phyloP scores from a whole-genome alignment of 2,888 invertebrate genomes.

The Eilema caniola region DNA sequence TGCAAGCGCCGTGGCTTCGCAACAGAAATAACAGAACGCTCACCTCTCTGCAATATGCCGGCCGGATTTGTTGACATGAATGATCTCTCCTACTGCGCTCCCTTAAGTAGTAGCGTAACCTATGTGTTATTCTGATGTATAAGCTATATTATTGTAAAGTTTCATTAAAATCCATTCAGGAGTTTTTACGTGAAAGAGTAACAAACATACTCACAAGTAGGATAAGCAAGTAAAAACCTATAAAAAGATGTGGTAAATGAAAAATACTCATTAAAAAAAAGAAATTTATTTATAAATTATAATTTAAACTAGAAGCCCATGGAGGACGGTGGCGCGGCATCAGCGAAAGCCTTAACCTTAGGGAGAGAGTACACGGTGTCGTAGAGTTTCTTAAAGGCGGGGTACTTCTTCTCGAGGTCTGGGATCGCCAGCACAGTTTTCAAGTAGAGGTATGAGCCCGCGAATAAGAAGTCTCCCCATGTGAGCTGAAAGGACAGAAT shows the following conservation, averaged over 20 bases:
- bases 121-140: too few species aligned
- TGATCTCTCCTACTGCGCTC: too few species aligned
- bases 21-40: too few species aligned
- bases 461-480: conserved; percentile 55
- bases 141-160: too few species aligned
- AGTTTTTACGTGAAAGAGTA: too few species aligned
- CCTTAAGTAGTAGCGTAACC: too few species aligned
- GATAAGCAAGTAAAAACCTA: too few species aligned
- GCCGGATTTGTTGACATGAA: too few species aligned
- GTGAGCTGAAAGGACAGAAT: conserved; percentile 46
- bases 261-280: not conserved
- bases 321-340: conserved; percentile 40
- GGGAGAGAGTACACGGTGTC: conserved; percentile 60
- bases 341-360: conserved; percentile 68
- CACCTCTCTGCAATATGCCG: too few species aligned
- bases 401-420: conserved; percentile 64
- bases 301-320: conserved; percentile 10
- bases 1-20: too few species aligned
- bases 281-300: not conserved
- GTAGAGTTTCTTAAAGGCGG: conserved; percentile 62
- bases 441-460: conserved; percentile 51
- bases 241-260: not conserved
- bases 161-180: too few species aligned
- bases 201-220: too few species aligned
- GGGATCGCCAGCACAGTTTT: conserved; percentile 46